Conservation (phyloP, 2,113 vertebrate species). For the rat (Rattus norvegicus) region DNA sequence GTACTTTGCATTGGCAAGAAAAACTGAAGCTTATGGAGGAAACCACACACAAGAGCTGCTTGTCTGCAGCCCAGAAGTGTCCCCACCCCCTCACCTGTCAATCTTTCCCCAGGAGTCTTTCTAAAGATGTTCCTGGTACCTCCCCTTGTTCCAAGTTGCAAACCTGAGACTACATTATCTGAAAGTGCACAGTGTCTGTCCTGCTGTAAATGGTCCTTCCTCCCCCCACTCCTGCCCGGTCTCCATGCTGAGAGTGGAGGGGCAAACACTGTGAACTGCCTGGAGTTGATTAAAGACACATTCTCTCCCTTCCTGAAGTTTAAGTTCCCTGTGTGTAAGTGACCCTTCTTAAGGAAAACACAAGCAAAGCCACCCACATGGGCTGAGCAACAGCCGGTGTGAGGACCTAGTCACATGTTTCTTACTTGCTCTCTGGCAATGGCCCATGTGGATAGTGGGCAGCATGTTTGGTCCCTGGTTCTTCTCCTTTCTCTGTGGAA, state of each 20-base stretch:
- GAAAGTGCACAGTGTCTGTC: not conserved
- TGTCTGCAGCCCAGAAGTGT: not conserved
- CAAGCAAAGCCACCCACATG: not conserved
- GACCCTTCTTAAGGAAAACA: not conserved
- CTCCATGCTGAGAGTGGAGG: not conserved
- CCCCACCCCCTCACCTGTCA: not conserved
- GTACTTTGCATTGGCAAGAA: not conserved
- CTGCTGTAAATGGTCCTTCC: not conserved
- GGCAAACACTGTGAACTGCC: not conserved
- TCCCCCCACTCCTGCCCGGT: too few relatives aligned
- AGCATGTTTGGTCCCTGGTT: not conserved
- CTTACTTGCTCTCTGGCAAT: not conserved
- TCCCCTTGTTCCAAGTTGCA: not conserved
- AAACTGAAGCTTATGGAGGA: slow-evolving; percentile 44
- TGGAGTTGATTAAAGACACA: not conserved
- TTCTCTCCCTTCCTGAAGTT: not conserved
- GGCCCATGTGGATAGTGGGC: accelerated
- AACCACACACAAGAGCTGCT: too few relatives aligned
- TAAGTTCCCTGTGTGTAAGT: accelerated
- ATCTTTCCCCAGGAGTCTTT: not conserved
- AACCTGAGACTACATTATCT: not conserved
- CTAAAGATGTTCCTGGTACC: too few relatives aligned
- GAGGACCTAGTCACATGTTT: not conserved
- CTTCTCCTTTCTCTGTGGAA: not conserved
- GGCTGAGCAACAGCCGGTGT: not conserved